Base-by-base conservation (phyloP, 2,888 invertebrate species). In the Hemistola chrysoprasaria region DNA sequence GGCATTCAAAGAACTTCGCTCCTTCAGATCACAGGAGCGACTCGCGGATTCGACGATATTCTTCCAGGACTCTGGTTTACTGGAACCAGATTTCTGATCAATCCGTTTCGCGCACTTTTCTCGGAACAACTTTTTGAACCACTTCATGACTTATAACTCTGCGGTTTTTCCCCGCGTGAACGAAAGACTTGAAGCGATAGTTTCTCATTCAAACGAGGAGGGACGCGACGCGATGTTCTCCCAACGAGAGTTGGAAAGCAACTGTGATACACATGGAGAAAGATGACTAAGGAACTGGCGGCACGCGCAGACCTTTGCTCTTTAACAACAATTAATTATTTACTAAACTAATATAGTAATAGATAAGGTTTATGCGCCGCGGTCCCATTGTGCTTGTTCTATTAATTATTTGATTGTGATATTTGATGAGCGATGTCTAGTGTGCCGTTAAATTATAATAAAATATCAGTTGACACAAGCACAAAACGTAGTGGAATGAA, bases 51-150 rank as follows among this genome's bases (percentile, higher is more conserved):
- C 62, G 22, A 74, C 56, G 11, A 65, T 66, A 8, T 56, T 58
- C 26, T 54, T 40, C 56, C 65, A 62, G 7, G 55, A 29, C 7
- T 64, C 60, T 24, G 35, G 31, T 31, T 70, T 67, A 21, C 53
- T 60, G 7, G 50, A 39, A 11, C 50, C 46, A 7, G 51, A 39
- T 33, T 49, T 44, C 10, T 40, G 45, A 33, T 80, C 77, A 63
- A 45, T 64, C 53, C 20, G 81, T 73, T 65, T 92, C 90, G 38
- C 91, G 85, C 54, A 80, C 74, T 69, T 90, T 91, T 66, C 90
- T 82, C 45, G 85, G 84, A 83, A 92, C 90, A 87, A 91, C 85
- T 78, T 92, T 92, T 71, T 92, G 91, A 90, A 92, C 92, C 91
- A 92, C 69, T 80, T 91, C 92, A 91, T 92, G 83, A 60, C 88